Conservation (phyloP, 2,113 vertebrate species). For the Caranx melampygus region DNA sequence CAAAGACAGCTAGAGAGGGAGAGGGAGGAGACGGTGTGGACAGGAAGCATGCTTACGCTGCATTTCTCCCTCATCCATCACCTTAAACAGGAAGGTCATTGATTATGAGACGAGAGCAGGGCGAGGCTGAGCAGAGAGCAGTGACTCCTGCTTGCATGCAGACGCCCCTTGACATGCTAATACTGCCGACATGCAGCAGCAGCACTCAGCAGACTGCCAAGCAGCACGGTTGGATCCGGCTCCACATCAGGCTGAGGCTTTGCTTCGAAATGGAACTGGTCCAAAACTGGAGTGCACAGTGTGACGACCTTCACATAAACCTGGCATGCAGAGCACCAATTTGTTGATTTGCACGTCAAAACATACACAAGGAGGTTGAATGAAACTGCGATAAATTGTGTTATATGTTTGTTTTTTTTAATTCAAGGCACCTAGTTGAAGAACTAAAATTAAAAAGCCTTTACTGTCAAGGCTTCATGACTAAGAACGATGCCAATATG, state of each 20-base stretch:
- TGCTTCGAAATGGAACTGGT: slow-evolving; percentile 26
- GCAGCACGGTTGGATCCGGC: slow-evolving; percentile 30
- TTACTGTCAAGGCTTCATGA: not conserved
- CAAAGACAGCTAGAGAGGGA: slow-evolving; percentile 29
- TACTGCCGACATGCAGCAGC: slow-evolving; percentile 54
- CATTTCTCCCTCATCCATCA: slow-evolving; percentile 78
- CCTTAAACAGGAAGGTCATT: slow-evolving; percentile 79
- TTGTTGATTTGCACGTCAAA: not conserved
- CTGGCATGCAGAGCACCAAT: not conserved
- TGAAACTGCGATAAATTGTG: not conserved
- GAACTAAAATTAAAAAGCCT: not conserved
- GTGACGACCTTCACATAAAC: slow-evolving; percentile 16
- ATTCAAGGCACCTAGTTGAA: not conserved
- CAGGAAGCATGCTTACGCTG: slow-evolving; percentile 71
- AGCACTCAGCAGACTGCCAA: slow-evolving; percentile 39
- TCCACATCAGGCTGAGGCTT: slow-evolving; percentile 13
- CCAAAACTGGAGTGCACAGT: slow-evolving; percentile 31
- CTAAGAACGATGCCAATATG: not conserved
- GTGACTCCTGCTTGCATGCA: slow-evolving; percentile 62
- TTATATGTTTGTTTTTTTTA: not conserved
- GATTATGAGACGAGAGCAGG: slow-evolving; percentile 68
- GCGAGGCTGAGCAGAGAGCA: slow-evolving; percentile 42
- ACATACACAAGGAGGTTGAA: not conserved
- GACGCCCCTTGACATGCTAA: slow-evolving; percentile 62
- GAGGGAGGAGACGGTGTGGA: slow-evolving; percentile 38